Evolutionary conservation across 2,888 invertebrate genomes (phyloP).

Genomic region (Copidosoma aretas): DNA sequence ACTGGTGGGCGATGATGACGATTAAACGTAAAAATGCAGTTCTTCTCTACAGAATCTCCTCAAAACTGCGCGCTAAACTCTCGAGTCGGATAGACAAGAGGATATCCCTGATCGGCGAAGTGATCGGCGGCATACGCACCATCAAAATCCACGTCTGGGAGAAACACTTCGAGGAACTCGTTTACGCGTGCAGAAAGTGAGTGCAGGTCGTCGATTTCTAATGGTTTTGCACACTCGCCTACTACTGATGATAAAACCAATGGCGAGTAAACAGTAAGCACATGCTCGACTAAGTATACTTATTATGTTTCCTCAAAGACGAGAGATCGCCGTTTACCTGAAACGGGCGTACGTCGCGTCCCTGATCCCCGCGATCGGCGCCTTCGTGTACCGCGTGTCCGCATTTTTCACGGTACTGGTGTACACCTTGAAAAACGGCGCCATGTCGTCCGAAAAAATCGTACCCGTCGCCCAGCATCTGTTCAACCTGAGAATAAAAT

Average conservation of each 20-base stretch:
- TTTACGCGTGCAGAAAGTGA: constrained; percentile 73
- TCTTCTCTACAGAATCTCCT: constrained; percentile 63
- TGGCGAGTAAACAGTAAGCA: too few species aligned
- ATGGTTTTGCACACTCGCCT: too few species aligned
- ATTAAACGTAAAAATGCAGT: constrained; percentile 52
- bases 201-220: too few species aligned
- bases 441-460: constrained; percentile 69
- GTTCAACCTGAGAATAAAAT: constrained; percentile 73
- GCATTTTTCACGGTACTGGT: constrained; percentile 81
- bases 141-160: constrained; percentile 91
- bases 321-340: constrained; percentile 73
- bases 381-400: constrained; percentile 85
- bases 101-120: constrained; percentile 80
- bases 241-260: too few species aligned
- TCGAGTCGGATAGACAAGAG: constrained; percentile 72
- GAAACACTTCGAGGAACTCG: constrained; percentile 74
- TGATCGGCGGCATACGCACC: constrained; percentile 78
- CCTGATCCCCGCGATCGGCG: constrained; percentile 70
- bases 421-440: constrained; percentile 70
- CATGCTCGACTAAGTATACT: too few species aligned
- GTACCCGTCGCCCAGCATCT: constrained; percentile 81
- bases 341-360: constrained; percentile 73
- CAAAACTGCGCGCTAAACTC: constrained; percentile 62
- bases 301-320: constrained; percentile 50
- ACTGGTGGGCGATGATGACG: background rate